Evolutionary conservation across 2,113 vertebrate species (phyloP).

Genomic region (Syngnathoides biaculeatus): DNA sequence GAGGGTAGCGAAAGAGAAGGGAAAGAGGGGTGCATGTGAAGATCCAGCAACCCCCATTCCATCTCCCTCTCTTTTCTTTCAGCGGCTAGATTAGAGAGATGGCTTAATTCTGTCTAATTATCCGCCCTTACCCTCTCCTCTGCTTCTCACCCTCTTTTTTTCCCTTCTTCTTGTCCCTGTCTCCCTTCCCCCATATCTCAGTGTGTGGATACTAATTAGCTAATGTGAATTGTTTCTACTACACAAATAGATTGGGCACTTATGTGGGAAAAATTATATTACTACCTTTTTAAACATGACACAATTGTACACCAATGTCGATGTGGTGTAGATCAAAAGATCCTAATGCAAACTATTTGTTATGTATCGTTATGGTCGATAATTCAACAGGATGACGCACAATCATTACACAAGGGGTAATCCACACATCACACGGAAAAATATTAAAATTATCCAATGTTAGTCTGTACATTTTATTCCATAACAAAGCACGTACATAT

Average conservation of each 20-base stretch:
- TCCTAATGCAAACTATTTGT: not conserved
- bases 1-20: slow-evolving; percentile 49
- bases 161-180: slow-evolving; percentile 29
- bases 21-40: slow-evolving; percentile 65
- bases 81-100: slow-evolving; percentile 76
- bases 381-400: slow-evolving; percentile 31
- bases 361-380: slow-evolving; percentile 13
- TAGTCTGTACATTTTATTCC: too few species aligned
- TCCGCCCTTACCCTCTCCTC: slow-evolving; percentile 62
- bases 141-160: slow-evolving; percentile 46
- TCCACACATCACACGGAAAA: slow-evolving; percentile 8
- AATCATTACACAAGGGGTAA: slow-evolving; percentile 28
- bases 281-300: slow-evolving; percentile 33
- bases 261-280: slow-evolving; percentile 35
- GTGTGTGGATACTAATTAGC: slow-evolving; percentile 70
- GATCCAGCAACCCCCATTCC: slow-evolving; percentile 46
- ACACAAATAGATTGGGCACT: slow-evolving; percentile 54
- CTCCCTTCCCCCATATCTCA: slow-evolving; percentile 46
- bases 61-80: slow-evolving; percentile 60
- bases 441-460: not conserved
- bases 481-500: too few species aligned
- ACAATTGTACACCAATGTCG: slow-evolving; percentile 13
- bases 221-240: slow-evolving; percentile 64
- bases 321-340: not conserved
- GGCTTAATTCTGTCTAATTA: slow-evolving; percentile 79